Evolutionary conservation across 30 jellyfish, hydroid and myxozoan species (phyloP).

Genomic region (Mastigias papua): DNA sequence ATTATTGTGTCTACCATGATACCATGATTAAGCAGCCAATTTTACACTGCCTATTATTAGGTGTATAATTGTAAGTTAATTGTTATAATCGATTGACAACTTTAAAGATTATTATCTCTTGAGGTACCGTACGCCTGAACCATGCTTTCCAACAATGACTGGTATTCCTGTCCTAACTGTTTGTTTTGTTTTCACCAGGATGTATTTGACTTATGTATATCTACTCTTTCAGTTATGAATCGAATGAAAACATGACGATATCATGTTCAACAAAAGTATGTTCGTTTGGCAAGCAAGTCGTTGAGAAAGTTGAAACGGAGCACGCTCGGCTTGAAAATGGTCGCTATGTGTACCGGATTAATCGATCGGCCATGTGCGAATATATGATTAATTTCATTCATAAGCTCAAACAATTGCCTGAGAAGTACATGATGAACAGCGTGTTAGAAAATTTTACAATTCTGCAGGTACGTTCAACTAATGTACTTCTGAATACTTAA

Average conservation of each 20-base stretch:
- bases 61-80: no score
- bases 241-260: conserved; percentile 94
- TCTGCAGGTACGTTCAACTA: conserved; percentile 83
- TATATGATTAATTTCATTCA: conserved; percentile 93
- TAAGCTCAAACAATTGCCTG: conserved; percentile 92
- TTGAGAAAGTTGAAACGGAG: conserved; percentile 96
- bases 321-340: conserved; percentile 91
- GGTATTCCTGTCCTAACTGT: no score
- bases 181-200: no score
- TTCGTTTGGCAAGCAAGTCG: conserved; percentile 97
- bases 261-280: conserved; percentile 95
- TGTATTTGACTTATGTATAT: no score
- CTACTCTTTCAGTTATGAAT: conserved; percentile 76
- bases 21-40: no score
- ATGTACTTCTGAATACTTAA: no score
- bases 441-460: conserved; percentile 94
- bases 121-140: no score
- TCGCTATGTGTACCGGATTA: conserved; percentile 88
- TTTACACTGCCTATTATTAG: no score
- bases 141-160: no score
- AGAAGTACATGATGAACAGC: conserved; percentile 96
- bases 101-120: no score
- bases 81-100: no score
- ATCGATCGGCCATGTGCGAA: conserved; percentile 99
- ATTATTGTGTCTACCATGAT: no score